Evolutionary conservation across 2,113 vertebrate genomes (phyloP), one percentile per base, ranked within the genome.

Genomic region (Xyrauchen texanus): DNA sequence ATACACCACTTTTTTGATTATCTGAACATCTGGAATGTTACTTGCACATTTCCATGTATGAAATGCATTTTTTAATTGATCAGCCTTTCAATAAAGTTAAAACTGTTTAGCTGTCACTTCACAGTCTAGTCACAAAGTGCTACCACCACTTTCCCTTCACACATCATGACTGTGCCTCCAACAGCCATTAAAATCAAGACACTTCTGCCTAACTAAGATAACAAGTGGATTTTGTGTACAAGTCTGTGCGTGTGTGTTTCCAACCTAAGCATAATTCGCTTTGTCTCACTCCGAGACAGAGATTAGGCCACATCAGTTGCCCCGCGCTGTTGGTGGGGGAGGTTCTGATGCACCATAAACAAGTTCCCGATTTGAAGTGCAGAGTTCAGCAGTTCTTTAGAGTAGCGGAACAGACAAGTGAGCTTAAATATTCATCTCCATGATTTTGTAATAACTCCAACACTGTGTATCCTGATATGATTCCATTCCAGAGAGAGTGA

Each of bases 131-230:
- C 78, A 67, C 45, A 51, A 60, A 52, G 69, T 45, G 62, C 57
- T 55, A 78, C 67, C 44, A 15, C 67, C 68, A 74, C 64, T 10
- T 73, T 82, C 65, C 16, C 62, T 67, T 63, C 70, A 64, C 63
- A 69, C 60, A 65, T 76, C 71, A 68, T 45, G 53, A 78, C 42
- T 60, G 42, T 61, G 21, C 47, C n/a, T 67, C 70, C 8, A 66
- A 80, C 78, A 77, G 68, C 51, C 82, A 71, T 77, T 83, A 53
- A 80, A 80, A 79, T 70, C 71, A 63, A 34, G 44, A 68, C 64
- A 75, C 62, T 78, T 52, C 77, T 83, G 81, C 70, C 49, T 64
- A 65, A 67, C 71, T 55, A 69, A 62, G 81, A 79, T 76, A 83
- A 83, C 69, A 79, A 83, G 71, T 69, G 81, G 57, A 75, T 76